Evolutionary conservation across 2,113 vertebrate genomes (phyloP).

Genomic region (human): DNA sequence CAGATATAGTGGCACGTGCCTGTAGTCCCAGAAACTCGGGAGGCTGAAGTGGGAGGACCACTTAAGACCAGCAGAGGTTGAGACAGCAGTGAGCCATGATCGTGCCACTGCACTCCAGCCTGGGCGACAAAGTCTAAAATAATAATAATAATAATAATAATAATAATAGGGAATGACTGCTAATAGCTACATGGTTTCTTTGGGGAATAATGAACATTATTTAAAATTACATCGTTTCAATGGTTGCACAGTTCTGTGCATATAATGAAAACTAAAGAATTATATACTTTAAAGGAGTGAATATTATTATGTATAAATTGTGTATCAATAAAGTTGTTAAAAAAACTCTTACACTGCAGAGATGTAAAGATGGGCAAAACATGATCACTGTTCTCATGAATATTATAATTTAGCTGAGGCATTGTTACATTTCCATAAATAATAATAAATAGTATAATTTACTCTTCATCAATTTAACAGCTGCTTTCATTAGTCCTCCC

Average conservation of each 20-base stretch:
- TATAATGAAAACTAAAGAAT: conserved; percentile 6
- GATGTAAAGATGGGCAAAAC: neutral
- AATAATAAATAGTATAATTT: neutral
- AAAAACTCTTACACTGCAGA: neutral
- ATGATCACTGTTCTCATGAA: neutral
- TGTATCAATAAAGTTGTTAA: neutral
- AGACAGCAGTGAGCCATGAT: too few species aligned
- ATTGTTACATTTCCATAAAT: neutral
- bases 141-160: too few species aligned
- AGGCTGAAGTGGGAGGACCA: too few species aligned
- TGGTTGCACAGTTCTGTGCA: neutral
- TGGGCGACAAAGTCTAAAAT: too few species aligned
- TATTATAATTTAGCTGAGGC: neutral
- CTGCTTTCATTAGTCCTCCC: neutral
- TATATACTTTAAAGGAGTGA: neutral
- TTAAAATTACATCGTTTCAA: neutral
- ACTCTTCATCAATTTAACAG: neutral
- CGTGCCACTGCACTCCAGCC: too few species aligned
- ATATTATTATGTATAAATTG: neutral
- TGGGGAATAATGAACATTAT: neutral
- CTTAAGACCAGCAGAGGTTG: too few species aligned
- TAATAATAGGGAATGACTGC: neutral
- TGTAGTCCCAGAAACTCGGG: too few species aligned
- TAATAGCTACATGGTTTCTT: neutral
- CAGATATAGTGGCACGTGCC: too few species aligned